Conservation (phyloP, 2,113 vertebrate genomes). For the Dolichallabes microphthalmus region DNA sequence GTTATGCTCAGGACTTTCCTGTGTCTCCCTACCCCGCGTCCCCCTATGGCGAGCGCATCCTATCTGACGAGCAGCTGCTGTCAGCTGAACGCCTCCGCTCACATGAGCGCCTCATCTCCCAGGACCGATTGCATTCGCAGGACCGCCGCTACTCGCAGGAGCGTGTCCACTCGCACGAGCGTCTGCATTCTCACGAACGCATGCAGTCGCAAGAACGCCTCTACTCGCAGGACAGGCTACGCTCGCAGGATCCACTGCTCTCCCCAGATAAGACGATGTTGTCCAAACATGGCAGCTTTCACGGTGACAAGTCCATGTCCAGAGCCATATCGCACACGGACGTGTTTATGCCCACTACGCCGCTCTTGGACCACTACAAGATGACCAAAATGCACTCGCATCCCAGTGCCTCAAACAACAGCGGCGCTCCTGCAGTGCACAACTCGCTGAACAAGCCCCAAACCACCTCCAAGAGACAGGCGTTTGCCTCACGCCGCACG, state of each 20-base stretch:
- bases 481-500: conserved; percentile 93
- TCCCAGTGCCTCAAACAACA: conserved; percentile 95
- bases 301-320: conserved; percentile 85
- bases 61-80: conserved; percentile 90
- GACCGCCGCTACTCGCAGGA: conserved; percentile 91
- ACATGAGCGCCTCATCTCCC: conserved; percentile 86
- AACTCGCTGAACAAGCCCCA: conserved; percentile 91
- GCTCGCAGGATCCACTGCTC: conserved; percentile 94
- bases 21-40: conserved; percentile 72
- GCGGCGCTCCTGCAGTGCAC: conserved; percentile 65
- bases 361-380: conserved; percentile 93
- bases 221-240: conserved; percentile 89
- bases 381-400: conserved; percentile 99
- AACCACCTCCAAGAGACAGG: conserved; percentile 90
- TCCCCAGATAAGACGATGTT: conserved; percentile 87
- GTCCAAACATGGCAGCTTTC: conserved; percentile 81
- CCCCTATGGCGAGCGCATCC: conserved; percentile 82
- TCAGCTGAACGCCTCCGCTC: conserved; percentile 79
- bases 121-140: conserved; percentile 88
- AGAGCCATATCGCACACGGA: conserved; percentile 94
- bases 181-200: conserved; percentile 87
- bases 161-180: conserved; percentile 90
- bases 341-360: conserved; percentile 95
- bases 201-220: conserved; percentile 90
- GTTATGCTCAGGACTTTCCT: conserved; percentile 80